These are phyloP conservation scores for Enchytraeus crypticus DNA, from an alignment of 2,888 invertebrate genomes.

Conservation along the genomic window DNA sequence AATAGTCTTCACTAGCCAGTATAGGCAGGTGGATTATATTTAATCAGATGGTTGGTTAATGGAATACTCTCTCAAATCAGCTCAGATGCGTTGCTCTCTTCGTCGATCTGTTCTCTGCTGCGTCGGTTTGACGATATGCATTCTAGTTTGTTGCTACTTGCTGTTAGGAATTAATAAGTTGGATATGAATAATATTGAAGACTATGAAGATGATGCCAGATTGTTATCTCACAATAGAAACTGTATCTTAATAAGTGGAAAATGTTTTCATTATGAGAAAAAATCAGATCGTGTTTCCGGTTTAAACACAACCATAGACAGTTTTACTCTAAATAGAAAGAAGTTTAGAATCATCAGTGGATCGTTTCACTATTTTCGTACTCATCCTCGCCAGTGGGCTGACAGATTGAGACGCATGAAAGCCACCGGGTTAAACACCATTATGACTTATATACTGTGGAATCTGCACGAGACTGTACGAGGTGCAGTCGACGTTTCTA, in stretches of 20 bases:
- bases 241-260: neutral
- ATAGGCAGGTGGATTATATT: no score
- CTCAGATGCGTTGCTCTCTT: no score
- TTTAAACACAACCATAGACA: neutral
- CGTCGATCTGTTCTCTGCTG: no score
- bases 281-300: conserved; percentile 1
- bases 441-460: conserved; percentile 29
- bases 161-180: no score
- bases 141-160: no score
- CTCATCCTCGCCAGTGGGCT: conserved; percentile 21
- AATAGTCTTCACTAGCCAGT: no score
- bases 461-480: conserved; percentile 26
- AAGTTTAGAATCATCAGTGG: conserved; percentile 21
- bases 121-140: no score
- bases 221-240: no score
- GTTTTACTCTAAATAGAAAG: conserved; percentile 20
- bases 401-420: conserved; percentile 24
- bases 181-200: no score
- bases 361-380: conserved; percentile 26
- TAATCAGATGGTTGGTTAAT: no score
- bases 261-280: neutral
- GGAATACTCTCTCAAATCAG: no score
- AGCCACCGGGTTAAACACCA: conserved; percentile 27
- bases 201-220: no score
- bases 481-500: conserved; percentile 5